phyloP scores from a whole-genome alignment of 92 coral and sea anemone species.

The Diadumene lineata region DNA sequence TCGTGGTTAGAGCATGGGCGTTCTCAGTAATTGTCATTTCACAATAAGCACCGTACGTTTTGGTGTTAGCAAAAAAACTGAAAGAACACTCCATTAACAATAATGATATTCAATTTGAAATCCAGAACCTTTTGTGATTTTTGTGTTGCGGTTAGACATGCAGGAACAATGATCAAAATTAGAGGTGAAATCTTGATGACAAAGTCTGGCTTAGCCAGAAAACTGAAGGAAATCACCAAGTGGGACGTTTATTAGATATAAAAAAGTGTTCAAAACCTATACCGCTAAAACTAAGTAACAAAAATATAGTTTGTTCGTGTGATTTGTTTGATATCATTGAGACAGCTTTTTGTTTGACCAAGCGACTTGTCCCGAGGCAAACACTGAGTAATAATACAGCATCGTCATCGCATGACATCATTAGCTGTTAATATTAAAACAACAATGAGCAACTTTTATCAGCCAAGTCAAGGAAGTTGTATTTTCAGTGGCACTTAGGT shows the following conservation, averaged over 20 bases:
- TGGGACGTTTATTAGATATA: neutral
- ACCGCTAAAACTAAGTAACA: neutral
- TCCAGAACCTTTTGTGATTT: neutral
- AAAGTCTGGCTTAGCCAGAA: neutral
- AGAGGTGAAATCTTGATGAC: neutral
- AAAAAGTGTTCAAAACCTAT: too few relatives aligned
- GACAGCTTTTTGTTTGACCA: conserved; percentile 1
- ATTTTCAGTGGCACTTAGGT: neutral
- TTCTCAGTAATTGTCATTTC: neutral
- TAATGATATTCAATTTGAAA: too few relatives aligned
- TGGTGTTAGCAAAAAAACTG: neutral
- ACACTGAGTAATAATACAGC: neutral
- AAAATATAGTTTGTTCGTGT: neutral
- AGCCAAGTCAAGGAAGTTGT: neutral
- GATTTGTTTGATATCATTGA: too few relatives aligned
- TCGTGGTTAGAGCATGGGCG: neutral
- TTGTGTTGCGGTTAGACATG: neutral
- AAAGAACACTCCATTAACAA: too few relatives aligned
- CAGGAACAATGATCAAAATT: neutral
- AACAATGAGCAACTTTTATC: conserved; percentile 1
- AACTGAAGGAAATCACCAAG: neutral
- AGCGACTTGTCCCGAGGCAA: conserved; percentile 33
- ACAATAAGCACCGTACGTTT: neutral
- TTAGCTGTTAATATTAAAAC: conserved; percentile 15
- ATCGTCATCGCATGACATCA: neutral